Conservation (phyloP, 1,140 invertebrate genomes). For the Cardiocondyla obscurior region DNA sequence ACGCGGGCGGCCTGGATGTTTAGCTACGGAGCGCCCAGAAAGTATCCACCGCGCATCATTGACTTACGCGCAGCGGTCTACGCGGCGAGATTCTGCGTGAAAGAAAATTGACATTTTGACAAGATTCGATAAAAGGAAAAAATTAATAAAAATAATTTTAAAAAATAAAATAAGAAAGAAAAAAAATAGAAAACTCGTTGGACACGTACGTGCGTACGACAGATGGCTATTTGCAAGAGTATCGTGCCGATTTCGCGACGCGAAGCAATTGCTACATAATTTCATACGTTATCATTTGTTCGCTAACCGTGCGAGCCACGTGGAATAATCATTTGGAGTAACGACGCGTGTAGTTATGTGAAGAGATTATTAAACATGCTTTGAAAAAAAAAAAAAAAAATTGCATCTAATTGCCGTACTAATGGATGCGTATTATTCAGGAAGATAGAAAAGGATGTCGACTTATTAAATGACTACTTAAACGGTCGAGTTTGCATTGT, state of each 20-base stretch:
- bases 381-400: conserved; percentile 6
- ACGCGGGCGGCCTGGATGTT: conserved; percentile 68
- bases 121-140: conserved; percentile 4
- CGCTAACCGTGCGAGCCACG: background rate
- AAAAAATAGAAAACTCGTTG: no score
- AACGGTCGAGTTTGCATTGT: background rate
- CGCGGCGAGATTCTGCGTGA: background rate
- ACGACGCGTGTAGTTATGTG: background rate
- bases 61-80: background rate
- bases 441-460: background rate
- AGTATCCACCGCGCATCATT: conserved; percentile 59
- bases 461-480: background rate
- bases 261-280: background rate
- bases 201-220: background rate
- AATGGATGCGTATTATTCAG: background rate
- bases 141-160: no score
- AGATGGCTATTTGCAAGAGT: background rate
- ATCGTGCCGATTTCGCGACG: background rate
- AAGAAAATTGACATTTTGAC: background rate
- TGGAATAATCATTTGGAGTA: background rate
- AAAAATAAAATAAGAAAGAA: no score
- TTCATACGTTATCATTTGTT: background rate
- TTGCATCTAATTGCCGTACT: background rate
- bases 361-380: conserved; percentile 17
- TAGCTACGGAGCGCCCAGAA: conserved; percentile 57